Evolutionary conservation across 2,797 vertebrate species (phyloP), one percentile per base, ranked within the genome.

Genomic region (Ctenopoma multispine): DNA sequence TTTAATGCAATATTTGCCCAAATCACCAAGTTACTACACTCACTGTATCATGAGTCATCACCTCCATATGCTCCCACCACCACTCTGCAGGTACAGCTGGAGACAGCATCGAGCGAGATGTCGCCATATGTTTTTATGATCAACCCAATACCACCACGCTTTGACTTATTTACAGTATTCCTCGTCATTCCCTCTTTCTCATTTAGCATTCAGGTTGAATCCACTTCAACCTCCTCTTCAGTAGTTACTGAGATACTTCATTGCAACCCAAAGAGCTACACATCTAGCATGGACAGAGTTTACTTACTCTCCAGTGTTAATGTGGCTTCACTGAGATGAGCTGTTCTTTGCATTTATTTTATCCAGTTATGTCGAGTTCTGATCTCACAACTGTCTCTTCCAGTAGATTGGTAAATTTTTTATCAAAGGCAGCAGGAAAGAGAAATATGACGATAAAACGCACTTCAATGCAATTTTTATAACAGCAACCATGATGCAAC

Each of bases 11-110:
- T 34, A 21, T 11, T 51, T 60, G 54, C 47, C 51, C 36, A 60
- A 57, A 1, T 74, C 67, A 71, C 51, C 36, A 60, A 57, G 1
- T 75, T 67, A 73, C 60, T 38, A 54, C 31, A 41, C 1, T 17
- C 70, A 61, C 43, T 18, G 43, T n/a, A 72, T 72, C 65, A 71
- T 65, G 61, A 56, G 78, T 83, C 84, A 69, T 72, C 55, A 29
- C 62, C 50, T 64, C 69, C 56, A 31, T 47, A 29, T 20, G 24
- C 51, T 5, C 69, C 59, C 65, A 46, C 53, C 59, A 5, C 46
- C 73, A 36, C 69, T 48, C 43, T 67, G 82, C 77, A 88, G 89
- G 89, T 88, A 79, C 71, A 87, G 84, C 82, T 85, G 87, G 79
- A 56, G 76, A 79, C 74, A 51, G 59, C 80, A 85, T 81, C 76